phyloP scores from a whole-genome alignment of 2,888 invertebrate species.

The Diaperis boleti region DNA sequence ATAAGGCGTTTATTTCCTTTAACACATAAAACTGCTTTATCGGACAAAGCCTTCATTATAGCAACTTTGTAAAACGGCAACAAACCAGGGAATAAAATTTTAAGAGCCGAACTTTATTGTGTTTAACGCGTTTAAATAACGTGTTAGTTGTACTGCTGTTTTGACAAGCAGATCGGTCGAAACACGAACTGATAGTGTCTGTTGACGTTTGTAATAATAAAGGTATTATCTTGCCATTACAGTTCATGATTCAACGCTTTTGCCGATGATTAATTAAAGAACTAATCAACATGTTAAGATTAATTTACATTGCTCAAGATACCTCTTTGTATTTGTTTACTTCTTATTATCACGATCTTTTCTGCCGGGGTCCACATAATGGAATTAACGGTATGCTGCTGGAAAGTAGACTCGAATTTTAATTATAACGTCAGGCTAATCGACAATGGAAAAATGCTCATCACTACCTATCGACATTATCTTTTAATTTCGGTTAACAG shows the following conservation, averaged over 20 bases:
- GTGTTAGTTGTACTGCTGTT: slow-evolving; percentile 39
- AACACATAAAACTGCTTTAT: slow-evolving; percentile 45
- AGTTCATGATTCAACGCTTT: slow-evolving; percentile 51
- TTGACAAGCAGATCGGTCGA: slow-evolving; percentile 45
- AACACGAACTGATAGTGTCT: slow-evolving; percentile 41
- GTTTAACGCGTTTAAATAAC: slow-evolving; percentile 32
- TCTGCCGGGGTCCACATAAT: slow-evolving; percentile 28
- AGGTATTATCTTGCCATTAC: slow-evolving; percentile 52
- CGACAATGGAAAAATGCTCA: slow-evolving; percentile 29
- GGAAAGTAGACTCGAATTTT: slow-evolving; percentile 31
- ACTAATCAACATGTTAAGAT: slow-evolving; percentile 49
- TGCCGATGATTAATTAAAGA: slow-evolving; percentile 49
- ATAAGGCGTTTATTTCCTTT: slow-evolving; percentile 45
- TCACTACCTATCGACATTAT: slow-evolving; percentile 14
- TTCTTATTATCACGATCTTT: slow-evolving; percentile 37
- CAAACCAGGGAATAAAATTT: slow-evolving; percentile 43
- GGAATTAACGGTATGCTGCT: slow-evolving; percentile 39
- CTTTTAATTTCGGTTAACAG: slow-evolving; percentile 33
- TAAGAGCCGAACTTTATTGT: slow-evolving; percentile 41
- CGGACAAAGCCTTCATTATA: slow-evolving; percentile 38
- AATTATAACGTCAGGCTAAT: slow-evolving; percentile 34
- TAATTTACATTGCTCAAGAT: slow-evolving; percentile 44
- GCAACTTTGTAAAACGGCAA: slow-evolving; percentile 42
- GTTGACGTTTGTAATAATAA: slow-evolving; percentile 51
- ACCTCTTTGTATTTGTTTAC: slow-evolving; percentile 46